phyloP scores from a whole-genome alignment of 2,888 invertebrate genomes.

The Caenorhabditis virilis region DNA sequence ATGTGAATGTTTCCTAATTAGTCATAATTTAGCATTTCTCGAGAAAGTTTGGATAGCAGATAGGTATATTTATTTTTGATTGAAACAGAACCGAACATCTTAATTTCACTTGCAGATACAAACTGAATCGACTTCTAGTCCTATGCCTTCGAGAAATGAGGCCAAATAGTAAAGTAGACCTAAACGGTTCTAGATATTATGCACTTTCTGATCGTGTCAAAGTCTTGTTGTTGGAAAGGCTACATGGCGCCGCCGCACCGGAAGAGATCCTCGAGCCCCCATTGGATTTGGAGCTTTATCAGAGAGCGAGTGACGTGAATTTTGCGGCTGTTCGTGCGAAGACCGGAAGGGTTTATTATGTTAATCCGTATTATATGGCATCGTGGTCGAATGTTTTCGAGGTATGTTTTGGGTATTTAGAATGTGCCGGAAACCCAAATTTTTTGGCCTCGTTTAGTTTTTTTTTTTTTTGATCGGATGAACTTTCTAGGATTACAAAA shows the following conservation, averaged over 20 bases:
- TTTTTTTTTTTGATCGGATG: too few species aligned
- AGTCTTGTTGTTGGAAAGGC: slow-evolving; percentile 65
- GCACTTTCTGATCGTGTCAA: slow-evolving; percentile 67
- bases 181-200: slow-evolving; percentile 66
- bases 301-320: slow-evolving; percentile 61
- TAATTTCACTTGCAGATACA: slow-evolving; percentile 47
- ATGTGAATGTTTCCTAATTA: slow-evolving; percentile 67
- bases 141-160: slow-evolving; percentile 65
- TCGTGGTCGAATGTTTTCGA: slow-evolving; percentile 68
- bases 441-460: too few species aligned
- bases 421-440: too few species aligned
- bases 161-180: slow-evolving; percentile 64
- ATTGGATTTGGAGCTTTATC: slow-evolving; percentile 63
- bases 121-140: slow-evolving; percentile 66
- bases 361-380: slow-evolving; percentile 68
- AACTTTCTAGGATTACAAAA: too few species aligned
- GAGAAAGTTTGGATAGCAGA: slow-evolving; percentile 69
- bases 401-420: too few species aligned
- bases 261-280: slow-evolving; percentile 68
- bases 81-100: neutral
- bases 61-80: slow-evolving; percentile 30
- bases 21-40: slow-evolving; percentile 65
- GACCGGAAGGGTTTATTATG: slow-evolving; percentile 64
- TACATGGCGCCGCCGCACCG: slow-evolving; percentile 66
- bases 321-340: slow-evolving; percentile 66